Evolutionary conservation across 2,113 vertebrate species (phyloP).

Genomic region (Ia io): DNA sequence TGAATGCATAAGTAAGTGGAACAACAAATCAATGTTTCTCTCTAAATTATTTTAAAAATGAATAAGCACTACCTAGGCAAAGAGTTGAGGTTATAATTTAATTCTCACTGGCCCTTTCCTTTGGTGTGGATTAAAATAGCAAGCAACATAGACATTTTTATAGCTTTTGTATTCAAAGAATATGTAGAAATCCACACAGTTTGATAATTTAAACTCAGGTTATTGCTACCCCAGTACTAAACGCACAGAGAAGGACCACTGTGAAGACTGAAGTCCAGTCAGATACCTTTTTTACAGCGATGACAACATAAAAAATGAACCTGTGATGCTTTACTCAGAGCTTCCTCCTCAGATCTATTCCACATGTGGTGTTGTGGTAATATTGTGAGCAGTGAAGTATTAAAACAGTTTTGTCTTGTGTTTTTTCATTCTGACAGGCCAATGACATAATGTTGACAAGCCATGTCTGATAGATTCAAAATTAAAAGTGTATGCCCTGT

Average conservation of each 20-base stretch:
- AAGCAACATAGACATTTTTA: background rate
- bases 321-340: background rate
- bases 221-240: background rate
- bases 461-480: conserved; percentile 54
- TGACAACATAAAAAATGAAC: conserved; percentile 45
- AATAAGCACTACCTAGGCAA: background rate
- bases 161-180: background rate
- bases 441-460: conserved; percentile 60
- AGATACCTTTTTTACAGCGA: conserved; percentile 22
- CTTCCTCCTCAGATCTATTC: conserved; percentile 32
- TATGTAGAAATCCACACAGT: background rate
- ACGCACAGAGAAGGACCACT: background rate
- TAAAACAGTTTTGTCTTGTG: conserved; percentile 64
- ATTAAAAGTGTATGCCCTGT: conserved; percentile 26
- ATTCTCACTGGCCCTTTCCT: background rate
- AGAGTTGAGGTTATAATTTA: background rate
- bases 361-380: background rate
- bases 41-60: too few species aligned
- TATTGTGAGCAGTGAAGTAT: conserved; percentile 54
- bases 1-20: background rate
- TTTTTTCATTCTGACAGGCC: conserved; percentile 56
- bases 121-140: background rate
- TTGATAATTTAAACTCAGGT: background rate
- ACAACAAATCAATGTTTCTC: background rate
- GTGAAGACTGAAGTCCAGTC: background rate